Conservation (phyloP, 1,140 invertebrate genomes). For the Drosophila yakuba region DNA sequence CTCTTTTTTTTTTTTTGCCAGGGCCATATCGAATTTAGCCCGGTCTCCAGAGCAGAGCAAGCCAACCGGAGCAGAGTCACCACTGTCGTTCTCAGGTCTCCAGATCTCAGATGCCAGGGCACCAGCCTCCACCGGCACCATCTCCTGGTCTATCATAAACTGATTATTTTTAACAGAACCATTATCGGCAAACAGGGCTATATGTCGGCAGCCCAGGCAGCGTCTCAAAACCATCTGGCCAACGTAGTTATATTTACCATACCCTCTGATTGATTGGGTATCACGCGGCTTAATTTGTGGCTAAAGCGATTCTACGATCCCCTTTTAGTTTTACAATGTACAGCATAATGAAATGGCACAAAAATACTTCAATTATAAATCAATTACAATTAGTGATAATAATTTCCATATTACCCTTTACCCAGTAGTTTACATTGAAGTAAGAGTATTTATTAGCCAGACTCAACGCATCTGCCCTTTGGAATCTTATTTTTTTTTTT, state of each 20-base stretch:
- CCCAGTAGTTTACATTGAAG: no score
- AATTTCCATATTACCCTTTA: no score
- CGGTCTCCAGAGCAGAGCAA: conserved; percentile 38
- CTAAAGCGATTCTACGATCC: not conserved
- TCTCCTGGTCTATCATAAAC: conserved; percentile 69
- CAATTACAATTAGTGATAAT: no score
- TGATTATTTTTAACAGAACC: conserved; percentile 84
- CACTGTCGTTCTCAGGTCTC: conserved; percentile 26
- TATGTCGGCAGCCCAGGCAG: conserved; percentile 43
- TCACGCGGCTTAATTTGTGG: not conserved
- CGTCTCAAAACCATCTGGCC: conserved; percentile 39
- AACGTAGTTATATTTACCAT: conserved; percentile 38
- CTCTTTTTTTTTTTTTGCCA: conserved; percentile 62
- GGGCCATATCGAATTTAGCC: conserved; percentile 76
- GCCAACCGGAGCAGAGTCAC: conserved; percentile 36
- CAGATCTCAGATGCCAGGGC: not conserved
- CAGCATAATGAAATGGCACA: no score
- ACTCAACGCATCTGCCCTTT: not conserved
- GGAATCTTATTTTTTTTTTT: conserved; percentile 14
- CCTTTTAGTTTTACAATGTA: no score
- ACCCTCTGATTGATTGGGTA: conserved; percentile 29
- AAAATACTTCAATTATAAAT: no score
- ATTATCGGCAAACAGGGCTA: conserved; percentile 67
- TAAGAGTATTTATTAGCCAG: no score
- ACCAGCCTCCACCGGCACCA: not conserved